A percentile compares a stretch with the other conserved stretches of the same genome.
Evolutionary conservation across 2,797 vertebrate genomes (phyloP).

Genomic region (Urocyon cinereoargenteus): DNA sequence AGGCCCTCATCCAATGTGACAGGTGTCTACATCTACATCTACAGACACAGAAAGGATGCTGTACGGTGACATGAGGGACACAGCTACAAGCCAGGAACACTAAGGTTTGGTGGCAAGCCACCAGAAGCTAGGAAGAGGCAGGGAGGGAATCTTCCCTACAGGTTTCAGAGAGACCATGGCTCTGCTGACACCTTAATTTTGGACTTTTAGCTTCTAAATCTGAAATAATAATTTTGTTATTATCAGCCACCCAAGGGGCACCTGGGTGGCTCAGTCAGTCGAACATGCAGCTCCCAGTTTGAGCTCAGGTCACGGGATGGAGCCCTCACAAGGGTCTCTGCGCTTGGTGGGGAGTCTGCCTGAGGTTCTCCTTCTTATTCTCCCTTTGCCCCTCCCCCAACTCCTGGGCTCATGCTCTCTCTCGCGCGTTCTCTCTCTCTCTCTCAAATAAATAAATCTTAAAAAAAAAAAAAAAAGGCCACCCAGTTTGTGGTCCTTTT

Average conservation of each 20-base stretch:
- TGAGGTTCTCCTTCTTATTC: too few relatives aligned
- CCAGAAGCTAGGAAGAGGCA: background rate
- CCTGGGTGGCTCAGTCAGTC: background rate
- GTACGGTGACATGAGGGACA: background rate
- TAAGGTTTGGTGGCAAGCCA: background rate
- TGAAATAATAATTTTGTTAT: background rate
- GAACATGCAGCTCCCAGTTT: background rate
- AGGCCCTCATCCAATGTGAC: background rate
- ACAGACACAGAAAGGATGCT: background rate
- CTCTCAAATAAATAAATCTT: background rate
- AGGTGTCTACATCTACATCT: background rate
- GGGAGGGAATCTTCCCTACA: background rate
- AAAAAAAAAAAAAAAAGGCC: background rate
- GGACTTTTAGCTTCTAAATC: background rate
- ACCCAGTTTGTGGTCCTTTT: background rate
- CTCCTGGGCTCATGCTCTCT: background rate
- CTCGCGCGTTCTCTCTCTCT: too few relatives aligned
- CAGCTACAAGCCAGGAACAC: background rate
- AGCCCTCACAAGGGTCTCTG: background rate
- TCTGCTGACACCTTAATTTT: background rate
- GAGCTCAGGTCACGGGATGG: rapidly evolving
- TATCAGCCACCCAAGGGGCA: background rate
- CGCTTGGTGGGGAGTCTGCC: too few relatives aligned
- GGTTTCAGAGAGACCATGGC: background rate
- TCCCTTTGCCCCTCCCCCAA: background rate